phyloP scores from a whole-genome alignment of 1,140 invertebrate species.

The Drosophila equinoxialis region DNA sequence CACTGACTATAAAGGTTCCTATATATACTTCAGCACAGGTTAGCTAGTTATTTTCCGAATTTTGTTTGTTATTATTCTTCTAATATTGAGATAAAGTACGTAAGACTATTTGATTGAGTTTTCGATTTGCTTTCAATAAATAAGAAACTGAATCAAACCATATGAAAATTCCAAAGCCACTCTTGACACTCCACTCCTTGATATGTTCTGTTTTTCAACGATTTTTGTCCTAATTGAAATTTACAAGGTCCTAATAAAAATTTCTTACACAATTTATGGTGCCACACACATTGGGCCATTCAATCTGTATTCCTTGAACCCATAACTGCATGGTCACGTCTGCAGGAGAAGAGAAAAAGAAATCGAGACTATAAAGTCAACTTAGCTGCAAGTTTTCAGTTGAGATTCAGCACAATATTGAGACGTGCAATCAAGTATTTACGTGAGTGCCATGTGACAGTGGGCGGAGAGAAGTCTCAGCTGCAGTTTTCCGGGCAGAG shows the following conservation, averaged over 20 bases:
- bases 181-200: no score
- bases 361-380: conserved; percentile 59
- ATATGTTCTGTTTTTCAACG: no score
- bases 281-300: not conserved
- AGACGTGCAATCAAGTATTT: conserved; percentile 72
- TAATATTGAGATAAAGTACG: no score
- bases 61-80: no score
- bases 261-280: not conserved
- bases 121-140: no score
- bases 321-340: conserved; percentile 72
- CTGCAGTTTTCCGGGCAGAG: not conserved
- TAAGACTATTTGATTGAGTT: no score
- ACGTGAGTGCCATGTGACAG: conserved; percentile 55
- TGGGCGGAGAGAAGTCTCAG: conserved; percentile 6
- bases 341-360: conserved; percentile 13
- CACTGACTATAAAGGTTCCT: no score
- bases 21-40: no score
- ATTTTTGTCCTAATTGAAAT: not conserved
- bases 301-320: conserved; percentile 39
- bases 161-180: no score
- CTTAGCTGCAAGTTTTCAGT: conserved; percentile 74
- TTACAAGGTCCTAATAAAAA: not conserved
- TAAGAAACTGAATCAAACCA: no score
- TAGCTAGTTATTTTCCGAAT: no score
- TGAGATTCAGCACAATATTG: conserved; percentile 60